Evolutionary conservation across 2,888 invertebrate genomes (phyloP).

Genomic region (Diogma glabrata): DNA sequence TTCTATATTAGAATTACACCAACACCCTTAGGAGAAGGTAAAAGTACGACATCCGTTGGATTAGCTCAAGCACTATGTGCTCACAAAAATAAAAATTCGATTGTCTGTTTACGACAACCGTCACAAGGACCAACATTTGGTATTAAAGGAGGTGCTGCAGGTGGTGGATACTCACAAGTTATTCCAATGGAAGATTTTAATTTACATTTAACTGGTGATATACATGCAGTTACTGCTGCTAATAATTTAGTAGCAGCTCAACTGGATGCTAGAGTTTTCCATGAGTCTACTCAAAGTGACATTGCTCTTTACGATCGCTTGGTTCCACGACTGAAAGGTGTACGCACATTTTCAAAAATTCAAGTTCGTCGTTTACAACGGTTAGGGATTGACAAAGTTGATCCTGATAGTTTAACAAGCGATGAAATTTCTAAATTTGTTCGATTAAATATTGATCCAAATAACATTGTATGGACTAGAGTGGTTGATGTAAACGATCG

Average conservation of each 20-base stretch:
- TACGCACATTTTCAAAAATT: conserved; percentile 72
- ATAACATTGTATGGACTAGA: conserved; percentile 88
- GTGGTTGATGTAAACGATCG: conserved; percentile 90
- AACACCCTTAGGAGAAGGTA: conserved; percentile 97
- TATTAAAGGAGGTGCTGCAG: conserved; percentile 96
- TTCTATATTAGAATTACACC: conserved; percentile 98
- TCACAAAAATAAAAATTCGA: conserved; percentile 71
- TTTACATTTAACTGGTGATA: conserved; percentile 94
- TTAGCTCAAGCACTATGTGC: conserved; percentile 84
- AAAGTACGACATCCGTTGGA: conserved; percentile 91
- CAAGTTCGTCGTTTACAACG: conserved; percentile 63
- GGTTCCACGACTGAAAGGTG: conserved; percentile 73
- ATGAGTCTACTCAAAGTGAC: conserved; percentile 88
- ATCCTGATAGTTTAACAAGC: conserved; percentile 65
- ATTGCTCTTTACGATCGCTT: conserved; percentile 74
- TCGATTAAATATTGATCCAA: conserved; percentile 79
- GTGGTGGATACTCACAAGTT: conserved; percentile 92
- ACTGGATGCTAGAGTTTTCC: conserved; percentile 92
- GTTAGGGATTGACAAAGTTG: conserved; percentile 73
- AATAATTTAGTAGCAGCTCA: conserved; percentile 97
- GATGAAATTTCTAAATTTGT: conserved; percentile 74
- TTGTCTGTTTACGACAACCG: conserved; percentile 93
- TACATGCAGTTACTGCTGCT: conserved; percentile 94
- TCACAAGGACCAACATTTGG: conserved; percentile 99
- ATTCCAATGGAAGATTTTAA: conserved; percentile 99